A percentile compares a stretch with the other conserved stretches of the same genome.
These are phyloP conservation scores for Sinella curviseta DNA, from an alignment of 1,140 invertebrate genomes.

Conservation along the genomic window DNA sequence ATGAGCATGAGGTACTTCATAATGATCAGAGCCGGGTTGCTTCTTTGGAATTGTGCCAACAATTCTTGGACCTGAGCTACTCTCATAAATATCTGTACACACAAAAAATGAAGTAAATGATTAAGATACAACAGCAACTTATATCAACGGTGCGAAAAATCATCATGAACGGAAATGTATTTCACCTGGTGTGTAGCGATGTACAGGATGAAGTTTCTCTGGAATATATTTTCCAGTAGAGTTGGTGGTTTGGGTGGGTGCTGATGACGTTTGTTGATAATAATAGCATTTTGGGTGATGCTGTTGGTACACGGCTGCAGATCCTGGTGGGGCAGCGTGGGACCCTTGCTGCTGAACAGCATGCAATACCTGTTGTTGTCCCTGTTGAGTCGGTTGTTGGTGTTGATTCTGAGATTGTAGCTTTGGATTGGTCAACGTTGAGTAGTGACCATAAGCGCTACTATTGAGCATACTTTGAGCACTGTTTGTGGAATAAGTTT, in stretches of 20 bases:
- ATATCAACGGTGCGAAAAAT: background rate
- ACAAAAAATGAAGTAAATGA: constrained; percentile 16
- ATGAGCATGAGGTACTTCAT: constrained; percentile 49
- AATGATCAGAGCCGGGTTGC: constrained; percentile 44
- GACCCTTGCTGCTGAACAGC: constrained; percentile 22
- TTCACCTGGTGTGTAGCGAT: constrained; percentile 48
- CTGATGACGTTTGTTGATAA: constrained; percentile 41
- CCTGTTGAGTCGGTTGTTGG: constrained; percentile 6
- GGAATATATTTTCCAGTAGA: constrained; percentile 46
- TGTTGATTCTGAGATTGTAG: constrained; percentile 26
- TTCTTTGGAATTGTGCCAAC: constrained; percentile 75
- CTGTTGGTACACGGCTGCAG: constrained; percentile 30
- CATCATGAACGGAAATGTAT: background rate
- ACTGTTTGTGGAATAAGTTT: constrained; percentile 33
- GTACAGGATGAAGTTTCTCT: constrained; percentile 48
- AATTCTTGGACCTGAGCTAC: constrained; percentile 59
- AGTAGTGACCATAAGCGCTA: constrained; percentile 41
- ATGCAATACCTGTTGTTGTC: constrained; percentile 25
- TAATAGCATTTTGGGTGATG: constrained; percentile 50
- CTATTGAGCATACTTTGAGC: constrained; percentile 41
- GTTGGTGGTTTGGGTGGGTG: background rate
- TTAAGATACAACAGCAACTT: constrained; percentile 8
- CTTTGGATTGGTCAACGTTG: constrained; percentile 38
- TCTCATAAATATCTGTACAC: constrained; percentile 46
- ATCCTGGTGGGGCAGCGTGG: background rate